Conservation (phyloP, 2,888 invertebrate genomes). For the Heliconius hortense region DNA sequence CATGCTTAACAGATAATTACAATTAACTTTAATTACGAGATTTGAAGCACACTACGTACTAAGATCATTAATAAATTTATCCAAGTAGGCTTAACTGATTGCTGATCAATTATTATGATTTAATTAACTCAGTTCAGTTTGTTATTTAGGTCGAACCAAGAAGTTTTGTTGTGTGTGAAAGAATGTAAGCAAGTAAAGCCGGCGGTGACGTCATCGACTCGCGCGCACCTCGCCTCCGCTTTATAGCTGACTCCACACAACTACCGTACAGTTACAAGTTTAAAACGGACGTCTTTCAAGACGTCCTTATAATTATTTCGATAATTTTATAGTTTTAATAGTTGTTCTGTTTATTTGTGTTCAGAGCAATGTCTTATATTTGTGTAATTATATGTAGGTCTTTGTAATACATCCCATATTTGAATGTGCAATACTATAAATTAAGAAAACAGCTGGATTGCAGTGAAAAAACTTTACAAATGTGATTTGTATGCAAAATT, state of each 20-base stretch:
- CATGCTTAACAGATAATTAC: neutral
- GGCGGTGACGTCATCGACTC: constrained; percentile 40
- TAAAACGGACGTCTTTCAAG: constrained; percentile 26
- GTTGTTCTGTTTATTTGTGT: neutral
- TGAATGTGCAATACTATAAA: neutral
- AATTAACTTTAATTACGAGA: neutral
- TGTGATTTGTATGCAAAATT: neutral
- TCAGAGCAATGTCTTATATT: neutral
- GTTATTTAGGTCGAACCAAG: neutral
- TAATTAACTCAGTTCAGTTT: neutral
- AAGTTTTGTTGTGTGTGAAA: neutral
- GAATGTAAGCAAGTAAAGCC: constrained; percentile 25
- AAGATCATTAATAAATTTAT: constrained; percentile 4
- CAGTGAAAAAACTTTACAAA: neutral
- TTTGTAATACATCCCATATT: neutral
- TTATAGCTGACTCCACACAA: constrained; percentile 11
- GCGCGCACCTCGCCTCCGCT: constrained; percentile 32
- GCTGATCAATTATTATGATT: neutral
- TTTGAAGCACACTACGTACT: neutral
- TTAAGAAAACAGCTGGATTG: neutral
- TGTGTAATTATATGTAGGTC: neutral
- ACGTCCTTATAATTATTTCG: neutral
- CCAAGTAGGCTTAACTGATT: neutral
- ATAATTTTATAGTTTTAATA: neutral
- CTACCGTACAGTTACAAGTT: constrained; percentile 33